Base-by-base conservation (phyloP, 2,888 invertebrate species). In the Eupithecia inturbata region DNA sequence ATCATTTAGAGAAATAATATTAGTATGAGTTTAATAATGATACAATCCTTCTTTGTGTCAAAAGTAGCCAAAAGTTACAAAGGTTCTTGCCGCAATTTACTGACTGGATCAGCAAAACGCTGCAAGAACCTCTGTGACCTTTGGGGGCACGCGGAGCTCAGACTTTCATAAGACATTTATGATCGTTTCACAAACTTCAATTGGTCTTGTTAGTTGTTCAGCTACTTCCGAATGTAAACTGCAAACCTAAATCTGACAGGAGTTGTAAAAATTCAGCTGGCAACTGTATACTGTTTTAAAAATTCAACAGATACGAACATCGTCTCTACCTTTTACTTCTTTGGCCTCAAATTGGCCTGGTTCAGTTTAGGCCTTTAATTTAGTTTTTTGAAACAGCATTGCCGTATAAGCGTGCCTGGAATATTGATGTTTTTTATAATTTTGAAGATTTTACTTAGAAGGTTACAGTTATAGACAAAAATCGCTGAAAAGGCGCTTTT, bases 281-380 rank as follows among this genome's bases (percentile, higher is more conserved):
- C 71, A 71, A 70, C 73, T 16, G 45, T 57, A 26, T 57, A 76
- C 57, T 70, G 73, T 67, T 75, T 80, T 76, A 78, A 80, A 80
- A 78, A 80, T 80, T 78, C 78, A 80, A 41, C 26, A 74, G 67
- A 70, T 78, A 72, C 77, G 73, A 77, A 74, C 75, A 67, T 77
- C 78, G 78, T 78, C 60, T 71, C 75, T 74, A 77, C 77, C 69
- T 75, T 26, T 68, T 73, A 71, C 66, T 53, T 71, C 62, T 67
- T 70, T 73, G 70, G 74, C 74, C 70, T 62, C 77, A 67, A 79
- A 75, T 75, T 76, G 75, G 79, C 77, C 74, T 74, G 68, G 31
- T 77, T 69, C 33, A 67, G 67, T 78, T 78, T 33, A 79, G 77
- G 79, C 74, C 82, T 82, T 75, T 81, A 80, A 82, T 81, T 82